Conservation (phyloP, 2,113 vertebrate genomes). For the Peromyscus californicus region DNA sequence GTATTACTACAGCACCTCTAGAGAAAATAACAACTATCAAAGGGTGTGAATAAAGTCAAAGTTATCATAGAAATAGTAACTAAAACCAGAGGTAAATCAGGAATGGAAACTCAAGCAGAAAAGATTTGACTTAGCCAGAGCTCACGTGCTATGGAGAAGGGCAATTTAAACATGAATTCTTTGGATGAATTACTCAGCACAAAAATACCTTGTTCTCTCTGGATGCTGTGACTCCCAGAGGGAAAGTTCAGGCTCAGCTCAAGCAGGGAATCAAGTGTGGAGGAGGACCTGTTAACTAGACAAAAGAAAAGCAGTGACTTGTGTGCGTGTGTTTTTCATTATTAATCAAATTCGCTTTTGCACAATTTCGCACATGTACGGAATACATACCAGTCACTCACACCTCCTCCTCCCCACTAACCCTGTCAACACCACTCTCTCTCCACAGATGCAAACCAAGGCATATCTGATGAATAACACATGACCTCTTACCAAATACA, state of each 20-base stretch:
- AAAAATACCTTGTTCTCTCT: neutral
- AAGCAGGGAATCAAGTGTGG: neutral
- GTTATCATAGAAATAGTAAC: neutral
- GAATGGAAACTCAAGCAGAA: neutral
- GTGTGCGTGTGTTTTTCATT: neutral
- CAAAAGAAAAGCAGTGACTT: neutral
- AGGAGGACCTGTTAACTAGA: neutral
- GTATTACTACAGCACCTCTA: neutral
- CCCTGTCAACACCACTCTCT: neutral
- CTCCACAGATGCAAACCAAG: neutral
- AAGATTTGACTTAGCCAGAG: neutral
- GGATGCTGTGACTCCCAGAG: neutral
- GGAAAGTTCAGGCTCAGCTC: neutral
- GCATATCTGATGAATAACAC: neutral
- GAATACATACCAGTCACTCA: neutral
- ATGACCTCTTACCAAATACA: slow-evolving; percentile 1
- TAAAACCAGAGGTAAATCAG: neutral
- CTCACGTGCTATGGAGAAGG: neutral
- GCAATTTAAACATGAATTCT: neutral
- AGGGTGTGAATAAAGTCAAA: neutral
- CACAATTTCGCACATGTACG: neutral
- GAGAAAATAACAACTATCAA: neutral
- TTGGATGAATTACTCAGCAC: slow-evolving; percentile 5
- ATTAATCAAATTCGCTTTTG: neutral
- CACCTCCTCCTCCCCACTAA: neutral